Evolutionary conservation across 2,797 vertebrate species (phyloP), one percentile per base, ranked within the genome.

Genomic region (Lithobates sylvaticus): DNA sequence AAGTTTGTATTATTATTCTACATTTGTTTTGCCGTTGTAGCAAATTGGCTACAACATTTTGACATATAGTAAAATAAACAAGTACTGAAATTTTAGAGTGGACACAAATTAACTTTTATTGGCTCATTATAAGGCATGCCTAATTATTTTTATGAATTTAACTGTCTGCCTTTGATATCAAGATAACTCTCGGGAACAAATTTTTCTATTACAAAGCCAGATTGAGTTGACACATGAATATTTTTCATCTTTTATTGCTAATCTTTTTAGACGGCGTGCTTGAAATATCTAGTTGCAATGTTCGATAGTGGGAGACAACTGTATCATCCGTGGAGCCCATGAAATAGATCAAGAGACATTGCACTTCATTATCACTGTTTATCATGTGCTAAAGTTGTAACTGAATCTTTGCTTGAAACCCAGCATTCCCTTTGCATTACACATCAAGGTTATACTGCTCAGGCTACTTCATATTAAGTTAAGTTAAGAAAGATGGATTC

Each of bases 341-440:
- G 73, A 50, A 54, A 73, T 68, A 47, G 78, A 79, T 73, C 23
- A 83, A 79, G 61, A 32, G 9, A 27, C 18, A 65, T 47, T 71
- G 69, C 86, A 83, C 68, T 84, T 84, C 64, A 80, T 87, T 84
- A 84, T 87, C 75, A 84, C 58, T 75, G 61, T 26, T 73, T 67
- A 83, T 78, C 73, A 54, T 79, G 16, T 84, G 58, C 74, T 86
- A 39, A 76, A 77, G 13, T 76, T 69, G 29, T 84, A 44, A 67
- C 42, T 23, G 36, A 83, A 67, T 70, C 73, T 70, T 67, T 26
- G 26, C 29, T 76, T 26, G 42, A 76, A 15, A 44, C 61, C 34
- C 32, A 29, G 1, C 65, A 50, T 75, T 74, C 39, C 71, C 10
- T 72, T 26, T 54, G 4, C 29, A 76, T 81, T 81, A 21, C 42